Evolutionary conservation across 30 jellyfish, hydroid and myxozoan species (phyloP).

Genomic region (Pelagia noctiluca): DNA sequence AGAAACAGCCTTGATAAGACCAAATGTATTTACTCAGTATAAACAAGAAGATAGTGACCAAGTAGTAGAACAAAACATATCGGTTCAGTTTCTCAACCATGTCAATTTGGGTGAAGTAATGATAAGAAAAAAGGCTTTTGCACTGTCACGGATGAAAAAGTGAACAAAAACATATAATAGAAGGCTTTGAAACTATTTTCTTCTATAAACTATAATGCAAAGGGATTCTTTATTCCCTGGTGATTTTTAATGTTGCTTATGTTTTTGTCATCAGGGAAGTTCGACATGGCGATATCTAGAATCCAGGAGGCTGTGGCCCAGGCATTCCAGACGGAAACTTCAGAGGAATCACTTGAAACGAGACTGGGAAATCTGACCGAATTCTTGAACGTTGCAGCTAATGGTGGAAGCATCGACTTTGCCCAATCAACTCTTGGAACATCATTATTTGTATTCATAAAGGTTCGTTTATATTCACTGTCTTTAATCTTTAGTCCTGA

Average conservation of each 20-base stretch:
- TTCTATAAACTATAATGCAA: neutral
- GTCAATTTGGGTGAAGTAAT: neutral
- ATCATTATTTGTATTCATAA: conserved; percentile 64
- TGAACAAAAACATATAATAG: neutral
- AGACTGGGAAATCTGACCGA: conserved; percentile 65
- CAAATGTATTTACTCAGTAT: too few relatives aligned
- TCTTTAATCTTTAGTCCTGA: neutral
- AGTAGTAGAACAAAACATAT: too few relatives aligned
- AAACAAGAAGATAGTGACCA: too few relatives aligned
- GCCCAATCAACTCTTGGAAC: conserved; percentile 86
- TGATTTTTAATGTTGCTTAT: neutral
- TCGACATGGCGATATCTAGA: conserved; percentile 76
- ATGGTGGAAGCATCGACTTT: conserved; percentile 89
- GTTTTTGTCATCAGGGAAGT: conserved; percentile 64
- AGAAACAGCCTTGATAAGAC: too few relatives aligned
- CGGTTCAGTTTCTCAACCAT: neutral
- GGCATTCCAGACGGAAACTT: conserved; percentile 65
- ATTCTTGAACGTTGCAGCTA: conserved; percentile 76
- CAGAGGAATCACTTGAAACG: conserved; percentile 59
- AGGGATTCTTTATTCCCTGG: neutral
- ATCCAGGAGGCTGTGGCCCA: conserved; percentile 85
- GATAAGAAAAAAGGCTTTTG: neutral
- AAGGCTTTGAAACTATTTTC: neutral
- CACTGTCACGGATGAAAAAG: neutral
- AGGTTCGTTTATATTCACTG: conserved; percentile 34